These are phyloP conservation scores for Thysanoteuthis rhombus DNA, from an alignment of 2,888 invertebrate genomes.

Conservation along the genomic window DNA sequence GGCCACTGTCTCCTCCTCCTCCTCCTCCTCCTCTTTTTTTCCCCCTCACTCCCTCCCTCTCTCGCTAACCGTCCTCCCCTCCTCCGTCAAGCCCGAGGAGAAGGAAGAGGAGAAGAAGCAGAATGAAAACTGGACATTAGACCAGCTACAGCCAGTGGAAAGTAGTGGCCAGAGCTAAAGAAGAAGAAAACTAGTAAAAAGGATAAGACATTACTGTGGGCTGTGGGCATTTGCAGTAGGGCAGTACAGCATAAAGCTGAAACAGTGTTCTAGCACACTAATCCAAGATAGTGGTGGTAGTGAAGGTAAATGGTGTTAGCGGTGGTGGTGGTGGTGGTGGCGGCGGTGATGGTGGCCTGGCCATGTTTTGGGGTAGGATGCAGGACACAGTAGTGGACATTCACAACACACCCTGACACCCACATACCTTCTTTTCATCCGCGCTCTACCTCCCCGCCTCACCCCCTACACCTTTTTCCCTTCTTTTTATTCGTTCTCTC, in stretches of 20 bases:
- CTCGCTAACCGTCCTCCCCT: too few species aligned
- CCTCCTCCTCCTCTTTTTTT: not conserved
- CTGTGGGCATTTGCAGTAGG: constrained; percentile 1
- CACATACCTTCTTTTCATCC: not conserved
- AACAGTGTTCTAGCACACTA: constrained; percentile 16
- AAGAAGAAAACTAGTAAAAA: constrained; percentile 13
- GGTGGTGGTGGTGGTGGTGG: not conserved
- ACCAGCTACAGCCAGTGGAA: constrained; percentile 16
- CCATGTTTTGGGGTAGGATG: constrained; percentile 12
- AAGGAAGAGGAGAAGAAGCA: not conserved
- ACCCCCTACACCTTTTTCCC: not conserved
- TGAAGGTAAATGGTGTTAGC: not conserved
- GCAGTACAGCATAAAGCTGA: not conserved
- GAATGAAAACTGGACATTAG: not conserved
- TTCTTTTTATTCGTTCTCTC: too few species aligned
- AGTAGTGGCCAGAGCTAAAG: constrained; percentile 20
- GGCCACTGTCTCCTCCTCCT: not conserved
- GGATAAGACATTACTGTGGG: constrained; percentile 21
- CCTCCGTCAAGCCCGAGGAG: not conserved
- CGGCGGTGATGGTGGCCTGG: not conserved
- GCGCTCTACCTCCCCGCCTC: not conserved
- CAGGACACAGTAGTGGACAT: constrained; percentile 12
- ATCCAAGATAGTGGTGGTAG: constrained; percentile 15
- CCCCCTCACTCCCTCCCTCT: not conserved
- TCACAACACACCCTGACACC: constrained; percentile 12